A percentile compares a stretch with the other conserved stretches of the same genome.
Evolutionary conservation across 2,888 invertebrate genomes (phyloP).

Genomic region (Nephrotoma appendiculata): DNA sequence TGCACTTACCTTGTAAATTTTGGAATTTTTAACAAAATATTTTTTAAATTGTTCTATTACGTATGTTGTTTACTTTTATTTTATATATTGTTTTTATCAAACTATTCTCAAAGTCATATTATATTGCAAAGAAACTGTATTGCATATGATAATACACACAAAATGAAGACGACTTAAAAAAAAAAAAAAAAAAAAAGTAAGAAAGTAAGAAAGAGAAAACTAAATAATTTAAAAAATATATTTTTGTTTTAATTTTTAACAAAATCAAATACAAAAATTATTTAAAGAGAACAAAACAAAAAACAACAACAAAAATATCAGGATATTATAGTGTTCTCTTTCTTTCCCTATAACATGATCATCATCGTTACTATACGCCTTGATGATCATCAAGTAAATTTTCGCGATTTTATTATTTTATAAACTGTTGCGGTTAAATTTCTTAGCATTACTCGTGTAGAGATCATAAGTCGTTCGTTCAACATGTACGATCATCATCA

Average conservation of each 20-base stretch:
- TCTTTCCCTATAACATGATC: not conserved
- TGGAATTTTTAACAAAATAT: not conserved
- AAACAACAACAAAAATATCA: not conserved
- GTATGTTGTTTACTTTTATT: not conserved
- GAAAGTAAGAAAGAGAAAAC: not conserved
- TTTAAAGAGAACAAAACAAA: not conserved
- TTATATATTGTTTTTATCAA: not conserved
- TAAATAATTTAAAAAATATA: not conserved
- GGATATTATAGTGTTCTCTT: not conserved
- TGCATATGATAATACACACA: not conserved
- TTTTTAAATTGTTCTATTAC: not conserved
- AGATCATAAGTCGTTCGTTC: not conserved
- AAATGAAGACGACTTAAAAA: not conserved
- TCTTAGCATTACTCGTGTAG: not conserved
- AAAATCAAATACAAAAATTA: not conserved
- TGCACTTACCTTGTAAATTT: not conserved
- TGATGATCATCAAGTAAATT: not conserved
- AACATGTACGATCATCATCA: not conserved
- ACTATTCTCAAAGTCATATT: not conserved
- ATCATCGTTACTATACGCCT: not conserved
- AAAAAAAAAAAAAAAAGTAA: not conserved
- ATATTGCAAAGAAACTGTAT: not conserved
- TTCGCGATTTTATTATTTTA: not conserved
- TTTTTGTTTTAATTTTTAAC: not conserved
- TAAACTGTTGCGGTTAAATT: not conserved